A percentile compares a stretch with the other conserved stretches of the same genome.
Evolutionary conservation across 2,888 invertebrate genomes (phyloP).

Genomic region (Drosophila ustulata): DNA sequence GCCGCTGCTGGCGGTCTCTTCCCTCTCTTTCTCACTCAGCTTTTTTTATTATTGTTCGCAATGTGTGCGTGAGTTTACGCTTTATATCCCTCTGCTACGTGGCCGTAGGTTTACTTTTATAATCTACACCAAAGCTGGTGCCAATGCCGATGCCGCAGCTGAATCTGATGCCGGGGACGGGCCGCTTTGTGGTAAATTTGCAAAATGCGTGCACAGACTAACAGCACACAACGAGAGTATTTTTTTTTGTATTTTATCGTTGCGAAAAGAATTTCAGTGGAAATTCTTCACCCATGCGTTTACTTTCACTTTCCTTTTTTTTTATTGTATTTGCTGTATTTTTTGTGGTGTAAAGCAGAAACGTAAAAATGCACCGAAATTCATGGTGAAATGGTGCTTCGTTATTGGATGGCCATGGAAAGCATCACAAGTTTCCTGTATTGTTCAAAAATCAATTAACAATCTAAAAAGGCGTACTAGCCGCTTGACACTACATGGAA

Average conservation of each 20-base stretch:
- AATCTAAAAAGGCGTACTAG: constrained; percentile 29
- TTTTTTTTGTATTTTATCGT: constrained; percentile 23
- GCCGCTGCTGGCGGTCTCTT: constrained; percentile 38
- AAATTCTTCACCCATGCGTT: constrained; percentile 43
- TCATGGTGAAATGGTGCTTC: constrained; percentile 2
- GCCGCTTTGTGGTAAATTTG: constrained; percentile 76
- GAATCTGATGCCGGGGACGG: constrained; percentile 25
- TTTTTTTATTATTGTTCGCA: constrained; percentile 54
- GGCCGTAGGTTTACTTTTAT: constrained; percentile 71
- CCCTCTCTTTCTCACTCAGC: neutral
- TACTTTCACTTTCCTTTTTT: constrained; percentile 13
- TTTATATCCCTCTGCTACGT: constrained; percentile 74
- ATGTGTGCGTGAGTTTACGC: constrained; percentile 75
- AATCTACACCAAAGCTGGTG: constrained; percentile 60
- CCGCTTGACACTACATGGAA: constrained; percentile 17
- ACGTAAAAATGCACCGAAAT: constrained; percentile 36
- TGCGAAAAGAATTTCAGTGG: constrained; percentile 37
- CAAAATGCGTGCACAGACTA: constrained; percentile 78
- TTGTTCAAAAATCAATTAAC: constrained; percentile 65
- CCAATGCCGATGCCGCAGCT: constrained; percentile 6
- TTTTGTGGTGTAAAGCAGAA: constrained; percentile 22
- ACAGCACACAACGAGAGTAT: constrained; percentile 29
- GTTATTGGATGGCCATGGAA: constrained; percentile 24
- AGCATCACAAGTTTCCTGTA: constrained; percentile 15
- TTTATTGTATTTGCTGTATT: neutral